A percentile compares a stretch with the other conserved stretches of the same genome.
phyloP scores from a whole-genome alignment of 2,797 vertebrate genomes.

The Furcifer pardalis region DNA sequence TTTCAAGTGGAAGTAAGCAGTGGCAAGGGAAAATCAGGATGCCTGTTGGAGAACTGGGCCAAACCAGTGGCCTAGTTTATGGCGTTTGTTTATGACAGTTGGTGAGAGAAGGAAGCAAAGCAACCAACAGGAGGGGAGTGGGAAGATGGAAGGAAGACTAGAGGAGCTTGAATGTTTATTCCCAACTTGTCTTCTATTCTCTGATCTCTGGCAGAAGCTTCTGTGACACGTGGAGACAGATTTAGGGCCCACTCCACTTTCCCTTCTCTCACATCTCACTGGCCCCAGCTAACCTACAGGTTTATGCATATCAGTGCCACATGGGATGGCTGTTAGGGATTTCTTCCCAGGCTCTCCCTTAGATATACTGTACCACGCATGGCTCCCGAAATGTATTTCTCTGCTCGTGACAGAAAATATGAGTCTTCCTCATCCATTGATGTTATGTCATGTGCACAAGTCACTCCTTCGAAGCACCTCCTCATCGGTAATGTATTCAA shows the following conservation, averaged over 20 bases:
- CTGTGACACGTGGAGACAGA: conserved; percentile 19
- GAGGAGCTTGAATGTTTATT: not conserved
- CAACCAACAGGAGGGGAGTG: not conserved
- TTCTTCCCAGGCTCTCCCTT: not conserved
- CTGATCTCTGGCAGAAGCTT: not conserved
- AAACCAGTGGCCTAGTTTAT: not conserved
- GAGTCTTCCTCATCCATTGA: too few species aligned
- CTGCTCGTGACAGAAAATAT: not conserved
- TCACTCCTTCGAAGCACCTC: too few species aligned
- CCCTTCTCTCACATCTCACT: not conserved
- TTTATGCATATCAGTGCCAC: accelerated
- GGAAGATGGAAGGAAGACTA: not conserved
- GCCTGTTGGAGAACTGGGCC: not conserved
- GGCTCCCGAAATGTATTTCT: not conserved
- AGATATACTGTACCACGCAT: not conserved
- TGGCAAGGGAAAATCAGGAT: not conserved
- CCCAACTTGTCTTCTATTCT: conserved; percentile 4
- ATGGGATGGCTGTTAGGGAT: too few species aligned
- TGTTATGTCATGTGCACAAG: too few species aligned
- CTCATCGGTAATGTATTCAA: too few species aligned
- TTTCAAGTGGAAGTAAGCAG: conserved; percentile 7
- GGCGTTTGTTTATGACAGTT: accelerated
- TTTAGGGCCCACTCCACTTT: accelerated
- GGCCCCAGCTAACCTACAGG: not conserved
- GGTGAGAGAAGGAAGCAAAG: not conserved